Percentiles rank a stretch among this genome's conserved stretches.
Evolutionary conservation across 2,113 vertebrate genomes (phyloP).

Genomic region (Lagopus leucura): DNA sequence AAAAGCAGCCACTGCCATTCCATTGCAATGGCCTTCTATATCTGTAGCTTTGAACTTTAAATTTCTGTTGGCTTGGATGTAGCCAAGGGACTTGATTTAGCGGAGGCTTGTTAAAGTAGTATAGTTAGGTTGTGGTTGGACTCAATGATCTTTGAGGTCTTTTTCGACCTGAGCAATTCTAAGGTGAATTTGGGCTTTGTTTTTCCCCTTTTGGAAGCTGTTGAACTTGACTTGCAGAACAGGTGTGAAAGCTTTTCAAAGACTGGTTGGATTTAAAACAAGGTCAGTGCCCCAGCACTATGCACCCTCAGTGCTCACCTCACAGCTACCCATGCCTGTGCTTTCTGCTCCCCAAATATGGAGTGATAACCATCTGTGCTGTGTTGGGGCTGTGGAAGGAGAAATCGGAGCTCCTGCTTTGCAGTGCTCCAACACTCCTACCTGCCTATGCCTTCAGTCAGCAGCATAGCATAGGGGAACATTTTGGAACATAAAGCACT

Average conservation of each 20-base stretch:
- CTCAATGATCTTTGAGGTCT: no score
- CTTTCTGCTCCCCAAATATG: neutral
- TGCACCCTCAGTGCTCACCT: neutral
- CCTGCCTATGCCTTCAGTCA: no score
- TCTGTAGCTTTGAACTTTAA: neutral
- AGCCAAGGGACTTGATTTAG: neutral
- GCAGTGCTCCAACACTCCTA: neutral
- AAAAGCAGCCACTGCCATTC: neutral
- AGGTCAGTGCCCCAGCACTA: rapidly evolving
- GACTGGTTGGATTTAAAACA: neutral
- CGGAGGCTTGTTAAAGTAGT: no score
- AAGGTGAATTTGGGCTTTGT: neutral
- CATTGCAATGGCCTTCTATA: neutral
- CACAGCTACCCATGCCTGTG: neutral
- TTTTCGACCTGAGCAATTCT: no score
- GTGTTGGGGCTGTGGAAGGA: neutral
- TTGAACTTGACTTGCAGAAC: neutral
- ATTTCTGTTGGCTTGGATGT: neutral
- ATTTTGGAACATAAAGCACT: neutral
- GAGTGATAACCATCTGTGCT: neutral
- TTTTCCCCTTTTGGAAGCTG: neutral
- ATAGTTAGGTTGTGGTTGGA: no score
- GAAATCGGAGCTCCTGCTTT: neutral
- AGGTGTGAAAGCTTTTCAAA: neutral
- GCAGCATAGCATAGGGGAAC: neutral